These are phyloP conservation scores for Notothenia coriiceps DNA, from an alignment of 2,113 vertebrate genomes.

Conservation along the genomic window DNA sequence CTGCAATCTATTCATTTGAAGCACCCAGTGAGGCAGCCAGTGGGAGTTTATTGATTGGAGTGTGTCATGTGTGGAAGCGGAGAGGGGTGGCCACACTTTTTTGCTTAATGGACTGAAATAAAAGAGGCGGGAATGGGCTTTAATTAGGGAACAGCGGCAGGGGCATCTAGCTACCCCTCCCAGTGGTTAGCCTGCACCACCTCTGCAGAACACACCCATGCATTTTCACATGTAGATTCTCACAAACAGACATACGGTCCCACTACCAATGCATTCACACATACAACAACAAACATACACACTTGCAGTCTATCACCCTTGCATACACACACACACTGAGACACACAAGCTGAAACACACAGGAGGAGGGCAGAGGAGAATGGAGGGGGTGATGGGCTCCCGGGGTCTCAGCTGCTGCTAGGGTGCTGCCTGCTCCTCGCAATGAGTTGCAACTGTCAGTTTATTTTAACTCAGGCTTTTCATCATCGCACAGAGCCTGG, in stretches of 20 bases:
- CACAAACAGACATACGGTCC: constrained; percentile 22
- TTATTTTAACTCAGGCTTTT: constrained; percentile 99
- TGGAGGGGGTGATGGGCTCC: constrained; percentile 74
- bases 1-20: constrained; percentile 88
- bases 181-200: constrained; percentile 80
- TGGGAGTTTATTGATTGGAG: constrained; percentile 92
- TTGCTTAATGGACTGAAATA: constrained; percentile 96
- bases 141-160: constrained; percentile 93
- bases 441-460: constrained; percentile 99
- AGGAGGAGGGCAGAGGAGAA: constrained; percentile 66
- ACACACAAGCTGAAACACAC: constrained; percentile 57
- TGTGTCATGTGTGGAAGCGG: constrained; percentile 90
- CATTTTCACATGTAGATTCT: constrained; percentile 41
- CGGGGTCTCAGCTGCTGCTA: constrained; percentile 95
- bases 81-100: constrained; percentile 87
- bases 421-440: constrained; percentile 92
- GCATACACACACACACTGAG: constrained; percentile 11
- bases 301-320: constrained; percentile 45
- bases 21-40: constrained; percentile 87
- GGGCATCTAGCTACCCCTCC: constrained; percentile 86
- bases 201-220: constrained; percentile 40
- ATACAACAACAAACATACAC: constrained; percentile 23
- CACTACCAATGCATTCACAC: constrained; percentile 32
- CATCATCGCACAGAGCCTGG: constrained; percentile 94
- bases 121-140: constrained; percentile 93